Evolutionary conservation across 1,140 invertebrate species (phyloP).

Genomic region (Centruroides vittatus): DNA sequence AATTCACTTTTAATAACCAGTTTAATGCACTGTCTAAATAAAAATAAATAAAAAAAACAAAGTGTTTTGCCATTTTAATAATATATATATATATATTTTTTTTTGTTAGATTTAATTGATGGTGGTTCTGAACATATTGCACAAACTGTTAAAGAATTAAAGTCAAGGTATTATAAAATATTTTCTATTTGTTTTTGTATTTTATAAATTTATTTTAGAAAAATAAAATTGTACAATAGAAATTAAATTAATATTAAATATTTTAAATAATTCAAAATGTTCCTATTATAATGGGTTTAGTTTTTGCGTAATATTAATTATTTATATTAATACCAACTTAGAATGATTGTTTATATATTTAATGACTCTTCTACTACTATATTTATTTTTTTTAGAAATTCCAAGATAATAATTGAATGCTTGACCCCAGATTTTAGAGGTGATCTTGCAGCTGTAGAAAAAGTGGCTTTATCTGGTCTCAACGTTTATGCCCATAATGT

Average conservation of each 20-base stretch:
- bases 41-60: too few relatives aligned
- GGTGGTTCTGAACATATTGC: conserved; percentile 85
- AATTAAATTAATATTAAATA: too few relatives aligned
- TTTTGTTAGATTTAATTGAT: conserved; percentile 61
- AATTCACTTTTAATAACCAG: too few relatives aligned
- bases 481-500: conserved; percentile 97
- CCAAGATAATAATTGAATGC: conserved; percentile 85
- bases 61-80: neutral
- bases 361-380: too few relatives aligned
- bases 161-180: conserved; percentile 26
- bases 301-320: too few relatives aligned
- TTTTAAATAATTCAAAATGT: too few relatives aligned
- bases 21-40: too few relatives aligned
- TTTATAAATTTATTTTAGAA: neutral
- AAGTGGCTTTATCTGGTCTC: conserved; percentile 62
- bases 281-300: too few relatives aligned
- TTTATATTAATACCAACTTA: too few relatives aligned
- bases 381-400: conserved; percentile 41
- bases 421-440: conserved; percentile 93
- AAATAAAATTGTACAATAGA: neutral
- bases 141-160: conserved; percentile 58
- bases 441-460: conserved; percentile 54
- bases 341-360: too few relatives aligned
- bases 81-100: too few relatives aligned
- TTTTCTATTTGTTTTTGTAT: neutral